Base-by-base conservation (phyloP, 2,888 invertebrate species). In the Xanthorhoe spadicearia region DNA sequence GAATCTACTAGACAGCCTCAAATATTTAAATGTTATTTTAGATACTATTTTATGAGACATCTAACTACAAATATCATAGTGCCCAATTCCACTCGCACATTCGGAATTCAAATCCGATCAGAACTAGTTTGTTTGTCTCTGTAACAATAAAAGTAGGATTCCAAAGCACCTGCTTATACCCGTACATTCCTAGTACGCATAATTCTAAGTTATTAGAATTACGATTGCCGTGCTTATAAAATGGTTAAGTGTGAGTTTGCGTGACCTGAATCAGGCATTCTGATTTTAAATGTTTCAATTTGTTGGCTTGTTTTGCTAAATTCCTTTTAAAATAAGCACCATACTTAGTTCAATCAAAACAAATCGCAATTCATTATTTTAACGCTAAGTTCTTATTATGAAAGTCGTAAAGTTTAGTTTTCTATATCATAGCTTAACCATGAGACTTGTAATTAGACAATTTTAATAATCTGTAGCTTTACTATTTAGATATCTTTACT, bases 231-330 rank as follows among this genome's bases (percentile, higher is more conserved):
- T 53, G 43, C 28, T 52, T 38, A 51, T 59, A 19, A 43, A 55
- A 51, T 51, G 18, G 19, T 43, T 38, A 19, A 32, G 46, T 53
- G 9, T 18, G 17, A 28, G 28, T 6, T 67, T 48, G 67, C 59
- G 60, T 67, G 67, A 63, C 56, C 51, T 48, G 50, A 55, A 28
- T 66, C 55, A 35, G 15, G 18, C 23, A 48, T 54, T 49, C 53
- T 17, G 49, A 58, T 55, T 64, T 59, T 28, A 55, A 63, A 68
- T 64, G 56, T 64, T 64, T 64, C 60, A 68, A 68, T 68, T 68
- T 64, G 63, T 62, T 54, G 17, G 38, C 48, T 58, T 23, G 46
- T 61, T 35, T 38, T 50, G 32, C 38, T 50, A 52, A 49, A 67
- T n/a, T 19, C 43, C 32, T 63, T 63, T 63, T 52, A 60, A 51